Evolutionary conservation across 2,888 invertebrate genomes (phyloP), one percentile per base, ranked within the genome.

Genomic region (Spilarctia lutea): DNA sequence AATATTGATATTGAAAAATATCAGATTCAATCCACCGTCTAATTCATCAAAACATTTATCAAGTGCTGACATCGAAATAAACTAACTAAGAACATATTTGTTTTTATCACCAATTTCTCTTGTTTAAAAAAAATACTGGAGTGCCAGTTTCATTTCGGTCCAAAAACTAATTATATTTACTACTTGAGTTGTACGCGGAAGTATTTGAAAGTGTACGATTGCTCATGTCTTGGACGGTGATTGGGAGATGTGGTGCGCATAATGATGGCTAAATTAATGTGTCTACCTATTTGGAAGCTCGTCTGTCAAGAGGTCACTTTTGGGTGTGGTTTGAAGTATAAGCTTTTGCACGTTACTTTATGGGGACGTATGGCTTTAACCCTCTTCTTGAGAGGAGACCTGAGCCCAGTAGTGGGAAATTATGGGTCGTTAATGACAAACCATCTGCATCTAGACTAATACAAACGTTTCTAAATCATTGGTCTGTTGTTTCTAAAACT

Each of bases 201-300:
- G 78, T 77, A 71, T 81, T 78, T 71, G 84, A 82, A 83, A 83
- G 84, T 83, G 67, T 76, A 48, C 60, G 65, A n/a, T 68, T 73
- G 76, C 68, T 74, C 72, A 77, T 82, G 78, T 74, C 78, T 77
- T 65, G 72, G 77, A 80, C 73, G 63, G 73, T 79, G 79, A 81
- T 83, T 79, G 75, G 81, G 71, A 81, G 80, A 82, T 76, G 78
- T 73, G 82, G 79, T 77, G 79, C 79, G 81, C 77, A 77, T 86
- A 84, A 84, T 87, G 86, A 88, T 88, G 83, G 85, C 82, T 87
- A 86, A 87, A 89, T 89, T 88, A 85, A 88, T 86, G 85, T 88
- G 85, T 88, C 89, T 88, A 85, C 88, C 76, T 85, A 83, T 88
- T 89, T 88, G 86, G 89, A 83, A 89, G 89, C 89, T 86, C 79